phyloP scores from a whole-genome alignment of 2,888 invertebrate species.

The Parascotia fuliginaria region DNA sequence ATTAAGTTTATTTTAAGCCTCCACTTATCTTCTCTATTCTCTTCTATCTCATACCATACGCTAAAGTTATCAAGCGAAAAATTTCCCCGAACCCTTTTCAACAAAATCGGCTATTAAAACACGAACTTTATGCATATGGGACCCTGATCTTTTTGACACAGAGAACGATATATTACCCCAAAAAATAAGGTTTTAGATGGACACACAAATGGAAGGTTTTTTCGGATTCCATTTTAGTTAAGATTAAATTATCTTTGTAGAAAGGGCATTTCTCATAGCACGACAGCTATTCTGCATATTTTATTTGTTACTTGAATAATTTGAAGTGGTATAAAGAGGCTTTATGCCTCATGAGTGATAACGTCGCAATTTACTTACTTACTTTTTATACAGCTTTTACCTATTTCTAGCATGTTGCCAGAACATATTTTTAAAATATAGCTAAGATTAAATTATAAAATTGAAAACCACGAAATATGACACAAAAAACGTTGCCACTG shows the following conservation, averaged over 20 bases:
- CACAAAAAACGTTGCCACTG: too few relatives aligned
- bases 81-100: slow-evolving; percentile 68
- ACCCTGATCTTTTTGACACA: slow-evolving; percentile 48
- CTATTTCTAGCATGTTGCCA: too few relatives aligned
- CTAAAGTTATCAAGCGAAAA: slow-evolving; percentile 65
- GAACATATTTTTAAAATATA: too few relatives aligned
- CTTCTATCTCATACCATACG: slow-evolving; percentile 23
- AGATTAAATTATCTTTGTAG: background rate
- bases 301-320: too few relatives aligned
- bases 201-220: background rate
- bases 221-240: background rate
- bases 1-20: background rate
- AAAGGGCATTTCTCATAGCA: too few relatives aligned
- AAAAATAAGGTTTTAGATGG: slow-evolving; percentile 9
- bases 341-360: too few relatives aligned
- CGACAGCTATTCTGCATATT: too few relatives aligned
- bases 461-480: too few relatives aligned
- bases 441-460: too few relatives aligned
- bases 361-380: too few relatives aligned
- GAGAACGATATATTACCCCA: slow-evolving; percentile 37
- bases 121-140: slow-evolving; percentile 72
- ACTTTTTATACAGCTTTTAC: too few relatives aligned
- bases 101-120: slow-evolving; percentile 72
- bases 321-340: too few relatives aligned
- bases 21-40: background rate